Base-by-base conservation (phyloP, 2,888 invertebrate genomes). In the Amiota mariae region DNA sequence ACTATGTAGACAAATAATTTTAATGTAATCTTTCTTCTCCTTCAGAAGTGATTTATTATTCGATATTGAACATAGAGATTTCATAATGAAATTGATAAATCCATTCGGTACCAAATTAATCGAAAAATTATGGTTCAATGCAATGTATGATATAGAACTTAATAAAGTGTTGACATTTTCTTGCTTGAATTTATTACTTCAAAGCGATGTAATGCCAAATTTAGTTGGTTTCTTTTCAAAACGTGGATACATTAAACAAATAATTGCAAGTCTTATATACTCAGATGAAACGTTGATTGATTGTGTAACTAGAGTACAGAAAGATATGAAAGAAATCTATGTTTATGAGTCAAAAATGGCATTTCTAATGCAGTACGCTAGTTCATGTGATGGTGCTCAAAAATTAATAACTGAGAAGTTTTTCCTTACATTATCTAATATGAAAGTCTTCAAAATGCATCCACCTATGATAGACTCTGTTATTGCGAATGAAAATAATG, bases 331-430 rank as follows among this genome's bases (percentile, higher is more conserved):
- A 73, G 93, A 94, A 0, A 90, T 97, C 0, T 97, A 96, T 90
- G 93, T 97, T 15, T 97, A 96, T 90, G 95, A 96, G 88, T 94
- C 96, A 0, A 96, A 96, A 91, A 94, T 97, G 94, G 93, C 95
- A 54, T 92, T 96, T 79, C 91, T 97, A 18, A 91, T 93, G 71
- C 92, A 94, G 84, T 91, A 96, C 81, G 94, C 95, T 0, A 92
- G 93, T 9, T 92, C 92, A 0, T 91, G 93, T 76, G 84, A 91
- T 12, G 96, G 96, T 77, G 93, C 94, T 0, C 93, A 93, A 81
- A 88, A 92, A 70, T 84, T 94, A 0, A 82, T 94, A 8, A 92
- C 92, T 77, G 92, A 93, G 77, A 92, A 92, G 76, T 88, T 92
- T 2, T 85, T 94, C 46, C 91, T 92, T 0, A 92, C 93, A 64